Base-by-base conservation (phyloP, 2,888 invertebrate genomes). In the Adelognathus sp. region DNA sequence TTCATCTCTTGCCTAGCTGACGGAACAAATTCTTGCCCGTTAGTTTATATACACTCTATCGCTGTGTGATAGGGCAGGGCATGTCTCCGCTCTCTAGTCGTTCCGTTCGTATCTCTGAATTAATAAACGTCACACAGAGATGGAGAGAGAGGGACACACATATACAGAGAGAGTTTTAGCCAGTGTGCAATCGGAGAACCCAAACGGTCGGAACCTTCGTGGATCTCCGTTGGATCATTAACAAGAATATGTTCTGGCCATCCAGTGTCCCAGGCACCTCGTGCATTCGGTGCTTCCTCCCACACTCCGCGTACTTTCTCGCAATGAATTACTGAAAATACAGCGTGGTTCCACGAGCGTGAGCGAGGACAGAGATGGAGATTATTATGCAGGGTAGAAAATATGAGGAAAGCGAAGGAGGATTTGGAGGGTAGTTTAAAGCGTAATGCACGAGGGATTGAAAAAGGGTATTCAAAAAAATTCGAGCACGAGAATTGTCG, bases 161-260 rank as follows among this genome's bases (percentile, higher is more conserved):
- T n/a, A n/a, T n/a, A n/a, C n/a, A n/a, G n/a, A n/a, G n/a, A n/a
- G n/a, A n/a, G n/a, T n/a, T n/a, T n/a, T n/a, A n/a, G n/a, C n/a
- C n/a, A n/a, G n/a, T n/a, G n/a, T n/a, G n/a, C n/a, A 24, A 67
- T 29, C 41, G 18, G 41, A 52, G 64, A 33, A 56, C 7, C 54
- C 44, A 21, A 52, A 52, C 41, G 50, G 41, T 33, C 56, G 58
- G 39, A 63, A 39, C 63, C 41, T 69, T 52, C 16, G 67, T 54
- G 71, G 61, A n/a, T 3, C 14, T 6, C 54, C 3, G 50, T 16
- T 58, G 39, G 41, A 78, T 73, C 77, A 73, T 73, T 78, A 73
- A 64, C 77, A 60, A 56, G 36, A 44, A 64, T 56, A 67, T 69
- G 63, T 46, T 64, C 50, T 21, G 31, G 58, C 46, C 31, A 41